These are phyloP conservation scores for Drosophila mimetica DNA, from an alignment of 2,888 invertebrate species.

Conservation along the genomic window DNA sequence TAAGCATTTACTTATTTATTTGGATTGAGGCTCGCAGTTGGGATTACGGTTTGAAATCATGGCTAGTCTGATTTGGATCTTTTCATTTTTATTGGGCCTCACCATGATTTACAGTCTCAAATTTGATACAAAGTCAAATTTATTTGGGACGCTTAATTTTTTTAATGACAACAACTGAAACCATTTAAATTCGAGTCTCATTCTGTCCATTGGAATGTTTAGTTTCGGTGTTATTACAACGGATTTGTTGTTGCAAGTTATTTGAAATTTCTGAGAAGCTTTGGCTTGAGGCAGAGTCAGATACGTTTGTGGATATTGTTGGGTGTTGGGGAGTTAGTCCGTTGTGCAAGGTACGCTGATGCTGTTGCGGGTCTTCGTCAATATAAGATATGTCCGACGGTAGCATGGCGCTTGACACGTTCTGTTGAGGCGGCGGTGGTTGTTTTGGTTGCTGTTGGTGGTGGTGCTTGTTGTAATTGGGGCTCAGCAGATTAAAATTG, in stretches of 20 bases:
- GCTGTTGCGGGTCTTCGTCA: conserved; percentile 86
- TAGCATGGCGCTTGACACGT: conserved; percentile 67
- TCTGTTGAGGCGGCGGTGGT: conserved; percentile 63
- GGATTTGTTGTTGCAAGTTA: conserved; percentile 46
- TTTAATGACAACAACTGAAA: neutral
- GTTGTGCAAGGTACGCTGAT: conserved; percentile 57
- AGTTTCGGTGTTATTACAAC: conserved; percentile 22
- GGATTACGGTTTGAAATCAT: neutral
- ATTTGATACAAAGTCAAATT: neutral
- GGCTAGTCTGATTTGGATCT: conserved; percentile 2
- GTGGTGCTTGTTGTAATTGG: conserved; percentile 65
- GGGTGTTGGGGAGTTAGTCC: conserved; percentile 48
- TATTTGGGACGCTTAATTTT: neutral
- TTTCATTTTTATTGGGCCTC: neutral
- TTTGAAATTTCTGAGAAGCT: conserved; percentile 57
- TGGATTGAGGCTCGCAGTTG: neutral
- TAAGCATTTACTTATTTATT: neutral
- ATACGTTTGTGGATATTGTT: conserved; percentile 24
- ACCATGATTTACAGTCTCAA: neutral
- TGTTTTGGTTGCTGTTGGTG: conserved; percentile 56
- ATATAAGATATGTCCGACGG: conserved; percentile 89
- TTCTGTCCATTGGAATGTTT: conserved; percentile 56
- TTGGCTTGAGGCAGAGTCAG: conserved; percentile 22
- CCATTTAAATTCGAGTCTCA: conserved; percentile 71
- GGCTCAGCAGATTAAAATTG: conserved; percentile 80